Evolutionary conservation across 1,140 invertebrate genomes (phyloP), one percentile per base, ranked within the genome.

Genomic region (Drosophila busckii): DNA sequence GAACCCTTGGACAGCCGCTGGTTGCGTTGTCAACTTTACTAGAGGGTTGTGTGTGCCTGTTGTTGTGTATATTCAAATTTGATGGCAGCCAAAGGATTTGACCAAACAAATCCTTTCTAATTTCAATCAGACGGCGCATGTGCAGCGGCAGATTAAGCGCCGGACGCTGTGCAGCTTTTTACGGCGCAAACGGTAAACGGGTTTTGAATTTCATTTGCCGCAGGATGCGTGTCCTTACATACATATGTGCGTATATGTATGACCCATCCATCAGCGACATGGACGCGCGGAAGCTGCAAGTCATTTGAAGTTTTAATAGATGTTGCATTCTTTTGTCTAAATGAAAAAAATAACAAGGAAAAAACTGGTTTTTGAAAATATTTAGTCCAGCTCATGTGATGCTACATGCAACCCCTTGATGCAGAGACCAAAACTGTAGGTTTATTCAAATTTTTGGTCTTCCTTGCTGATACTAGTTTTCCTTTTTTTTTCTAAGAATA

Each of bases 231-330:
- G 13, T 45, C 9, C 8, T n/a, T 26, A 26, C 15, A 12, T 15
- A 10, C 15, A 9, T 34, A 23, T 26, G 13, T 25, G 20, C 29
- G 9, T 15, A 41, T 53, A 40, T 76, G 71, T 44, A 59, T 62
- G 59, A 62, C 70, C 68, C 68, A 78, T 69, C 68, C 49, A 80
- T 80, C 73, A 68, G 66, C 16, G 40, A 22, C 19, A 26, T 15
- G 48, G 31, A 54, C 28, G 48, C 28, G 49, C 46, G 59, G 64
- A 70, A 67, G 70, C 52, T 68, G 69, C 63, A 80, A 78, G 75
- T 76, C 71, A 76, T 76, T 76, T 78, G 69, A 78, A 78, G 68
- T 69, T 78, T 68, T 61, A 78, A 78, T 78, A 78, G 75, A 80
- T 59, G 73, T 67, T 78, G 64, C 75, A 78, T 73, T 75, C 73